These are phyloP conservation scores for Elmis aenea DNA, from an alignment of 2,888 invertebrate species.

Conservation along the genomic window DNA sequence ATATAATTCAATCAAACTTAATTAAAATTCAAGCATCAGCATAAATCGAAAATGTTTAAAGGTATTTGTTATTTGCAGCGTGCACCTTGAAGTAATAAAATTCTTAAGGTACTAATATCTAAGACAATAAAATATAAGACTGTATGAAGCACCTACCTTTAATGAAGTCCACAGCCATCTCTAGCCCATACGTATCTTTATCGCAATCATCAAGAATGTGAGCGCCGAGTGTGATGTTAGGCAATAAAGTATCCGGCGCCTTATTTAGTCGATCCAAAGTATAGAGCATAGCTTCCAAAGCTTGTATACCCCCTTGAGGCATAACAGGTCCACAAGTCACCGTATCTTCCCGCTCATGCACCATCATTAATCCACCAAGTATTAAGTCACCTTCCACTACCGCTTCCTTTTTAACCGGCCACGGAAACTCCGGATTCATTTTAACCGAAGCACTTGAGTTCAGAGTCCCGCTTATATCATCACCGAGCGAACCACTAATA, in stretches of 20 bases:
- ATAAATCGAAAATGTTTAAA: too few species aligned
- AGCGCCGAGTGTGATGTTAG: constrained; percentile 77
- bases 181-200: constrained; percentile 91
- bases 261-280: constrained; percentile 78
- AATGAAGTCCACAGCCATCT: constrained; percentile 94
- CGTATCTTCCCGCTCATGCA: constrained; percentile 84
- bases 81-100: too few species aligned
- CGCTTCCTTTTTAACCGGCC: constrained; percentile 84
- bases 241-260: constrained; percentile 60
- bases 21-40: too few species aligned
- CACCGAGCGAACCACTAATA: too few species aligned
- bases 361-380: constrained; percentile 91
- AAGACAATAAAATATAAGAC: background rate
- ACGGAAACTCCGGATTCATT: constrained; percentile 42
- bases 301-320: constrained; percentile 88
- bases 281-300: constrained; percentile 87
- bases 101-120: too few species aligned
- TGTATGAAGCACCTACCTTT: constrained; percentile 63
- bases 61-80: too few species aligned
- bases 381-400: constrained; percentile 84
- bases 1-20: too few species aligned
- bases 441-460: constrained; percentile 10
- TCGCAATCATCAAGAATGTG: constrained; percentile 93
- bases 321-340: constrained; percentile 89
- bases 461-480: too few species aligned